These are phyloP conservation scores for Carcina quercana DNA, from an alignment of 2,888 invertebrate species.

Conservation along the genomic window DNA sequence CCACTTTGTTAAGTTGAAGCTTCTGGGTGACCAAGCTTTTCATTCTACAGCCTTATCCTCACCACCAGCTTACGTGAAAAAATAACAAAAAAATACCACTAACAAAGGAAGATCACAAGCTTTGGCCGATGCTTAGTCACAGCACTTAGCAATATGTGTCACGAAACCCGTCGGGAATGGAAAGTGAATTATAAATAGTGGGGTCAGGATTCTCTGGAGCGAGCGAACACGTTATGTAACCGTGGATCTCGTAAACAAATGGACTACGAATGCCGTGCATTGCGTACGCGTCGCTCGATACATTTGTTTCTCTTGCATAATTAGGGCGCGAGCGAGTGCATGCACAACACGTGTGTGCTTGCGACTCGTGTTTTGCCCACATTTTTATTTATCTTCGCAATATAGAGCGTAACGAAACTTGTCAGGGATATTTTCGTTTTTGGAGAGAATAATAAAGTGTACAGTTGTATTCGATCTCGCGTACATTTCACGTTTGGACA, in stretches of 20 bases:
- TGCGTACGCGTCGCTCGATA: conserved; percentile 28
- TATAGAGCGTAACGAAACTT: too few relatives aligned
- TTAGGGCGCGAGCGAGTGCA: conserved; percentile 26
- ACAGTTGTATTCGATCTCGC: too few relatives aligned
- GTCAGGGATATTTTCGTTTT: too few relatives aligned
- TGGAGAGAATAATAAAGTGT: too few relatives aligned
- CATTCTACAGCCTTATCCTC: too few relatives aligned
- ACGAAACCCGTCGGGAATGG: conserved; percentile 49
- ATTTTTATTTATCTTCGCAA: too few relatives aligned
- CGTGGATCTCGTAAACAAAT: conserved; percentile 57
- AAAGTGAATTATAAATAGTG: conserved; percentile 63
- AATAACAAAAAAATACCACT: too few relatives aligned
- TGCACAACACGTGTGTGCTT: too few relatives aligned
- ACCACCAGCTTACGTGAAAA: background rate
- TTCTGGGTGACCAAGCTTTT: too few relatives aligned
- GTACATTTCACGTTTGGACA: too few relatives aligned
- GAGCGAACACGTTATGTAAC: conserved; percentile 58
- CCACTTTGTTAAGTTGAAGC: too few relatives aligned
- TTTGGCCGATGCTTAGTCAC: conserved; percentile 51
- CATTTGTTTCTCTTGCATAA: conserved; percentile 31
- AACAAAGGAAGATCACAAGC: conserved; percentile 42
- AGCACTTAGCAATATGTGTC: conserved; percentile 53
- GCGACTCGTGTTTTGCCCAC: background rate
- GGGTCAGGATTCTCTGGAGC: conserved; percentile 39
- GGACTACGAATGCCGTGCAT: conserved; percentile 31